phyloP scores from a whole-genome alignment of 2,888 invertebrate genomes.

The Trichogramma dendrolimi region DNA sequence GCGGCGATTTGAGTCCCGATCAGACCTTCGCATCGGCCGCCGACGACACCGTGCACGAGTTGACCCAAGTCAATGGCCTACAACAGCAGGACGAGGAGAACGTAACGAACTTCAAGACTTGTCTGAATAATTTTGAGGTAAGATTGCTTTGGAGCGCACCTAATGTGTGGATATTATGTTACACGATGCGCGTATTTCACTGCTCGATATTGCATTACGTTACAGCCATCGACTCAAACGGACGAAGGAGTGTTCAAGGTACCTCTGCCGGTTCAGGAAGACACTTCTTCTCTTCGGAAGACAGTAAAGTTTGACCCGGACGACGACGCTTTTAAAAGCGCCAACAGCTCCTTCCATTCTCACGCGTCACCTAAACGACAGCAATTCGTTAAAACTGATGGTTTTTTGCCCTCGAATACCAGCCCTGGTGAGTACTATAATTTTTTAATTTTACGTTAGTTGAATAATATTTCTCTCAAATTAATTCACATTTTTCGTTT shows the following conservation, averaged over 20 bases:
- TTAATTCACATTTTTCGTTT: no score
- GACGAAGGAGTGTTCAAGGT: neutral
- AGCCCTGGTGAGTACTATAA: no score
- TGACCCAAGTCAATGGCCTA: conserved; percentile 1
- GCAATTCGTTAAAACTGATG: no score
- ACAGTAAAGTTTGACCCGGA: neutral
- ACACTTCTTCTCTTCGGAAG: neutral
- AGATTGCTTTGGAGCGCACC: neutral
- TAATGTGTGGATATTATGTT: neutral
- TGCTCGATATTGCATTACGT: neutral
- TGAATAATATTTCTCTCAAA: no score
- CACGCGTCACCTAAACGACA: no score
- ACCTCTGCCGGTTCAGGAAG: neutral
- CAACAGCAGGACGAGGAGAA: neutral
- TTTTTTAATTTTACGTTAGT: no score
- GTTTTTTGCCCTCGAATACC: no score
- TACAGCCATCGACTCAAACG: neutral
- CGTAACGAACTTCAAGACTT: conserved; percentile 20
- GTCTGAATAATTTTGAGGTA: conserved; percentile 15
- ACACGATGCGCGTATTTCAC: neutral
- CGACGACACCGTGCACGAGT: conserved; percentile 27
- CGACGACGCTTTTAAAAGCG: conserved; percentile 9
- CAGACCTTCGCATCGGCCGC: conserved; percentile 42
- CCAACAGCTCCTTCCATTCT: conserved; percentile 10
- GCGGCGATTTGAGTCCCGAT: conserved; percentile 38